Conservation (phyloP, 2,888 invertebrate genomes). For the Drosophila meridiana region DNA sequence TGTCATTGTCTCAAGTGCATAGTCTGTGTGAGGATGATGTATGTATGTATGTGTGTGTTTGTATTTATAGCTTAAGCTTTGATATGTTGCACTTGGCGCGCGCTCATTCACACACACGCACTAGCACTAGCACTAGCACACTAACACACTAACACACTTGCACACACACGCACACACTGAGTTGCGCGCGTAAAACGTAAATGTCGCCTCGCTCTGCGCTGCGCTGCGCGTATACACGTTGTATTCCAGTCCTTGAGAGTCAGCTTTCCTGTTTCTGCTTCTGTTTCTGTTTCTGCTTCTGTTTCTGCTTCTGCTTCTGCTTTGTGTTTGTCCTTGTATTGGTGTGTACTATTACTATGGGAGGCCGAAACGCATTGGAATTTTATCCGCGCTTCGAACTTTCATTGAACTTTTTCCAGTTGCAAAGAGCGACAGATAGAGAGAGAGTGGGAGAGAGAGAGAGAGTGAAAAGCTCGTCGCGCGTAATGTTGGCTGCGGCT, state of each 20-base stretch:
- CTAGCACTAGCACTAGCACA: slow-evolving; percentile 22
- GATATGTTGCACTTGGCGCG: slow-evolving; percentile 75
- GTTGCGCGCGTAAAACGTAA: slow-evolving; percentile 79
- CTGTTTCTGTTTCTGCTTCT: slow-evolving; percentile 32
- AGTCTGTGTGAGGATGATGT: slow-evolving; percentile 27
- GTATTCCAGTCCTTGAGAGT: slow-evolving; percentile 78
- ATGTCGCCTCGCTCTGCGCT: slow-evolving; percentile 42
- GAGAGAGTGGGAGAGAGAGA: slow-evolving; percentile 18
- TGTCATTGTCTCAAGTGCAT: slow-evolving; percentile 65
- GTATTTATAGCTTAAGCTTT: slow-evolving; percentile 23
- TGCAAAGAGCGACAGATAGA: slow-evolving; percentile 21
- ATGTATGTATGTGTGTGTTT: slow-evolving; percentile 18
- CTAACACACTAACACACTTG: slow-evolving; percentile 31
- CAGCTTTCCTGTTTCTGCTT: slow-evolving; percentile 59
- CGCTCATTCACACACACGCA: slow-evolving; percentile 60
- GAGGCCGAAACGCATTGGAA: slow-evolving; percentile 56
- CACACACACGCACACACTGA: slow-evolving; percentile 30
- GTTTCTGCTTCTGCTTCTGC: slow-evolving; percentile 40
- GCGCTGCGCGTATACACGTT: slow-evolving; percentile 33
- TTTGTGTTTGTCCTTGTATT: slow-evolving; percentile 61
- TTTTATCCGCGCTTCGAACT: slow-evolving; percentile 74
- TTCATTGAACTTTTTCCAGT: slow-evolving; percentile 69
- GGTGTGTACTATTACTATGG: slow-evolving; percentile 67
- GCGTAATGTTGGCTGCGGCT: slow-evolving; percentile 66
- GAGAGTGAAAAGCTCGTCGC: slow-evolving; percentile 48